Evolutionary conservation across 2,797 vertebrate genomes (phyloP).

Genomic region (Gymnocypris eckloni): DNA sequence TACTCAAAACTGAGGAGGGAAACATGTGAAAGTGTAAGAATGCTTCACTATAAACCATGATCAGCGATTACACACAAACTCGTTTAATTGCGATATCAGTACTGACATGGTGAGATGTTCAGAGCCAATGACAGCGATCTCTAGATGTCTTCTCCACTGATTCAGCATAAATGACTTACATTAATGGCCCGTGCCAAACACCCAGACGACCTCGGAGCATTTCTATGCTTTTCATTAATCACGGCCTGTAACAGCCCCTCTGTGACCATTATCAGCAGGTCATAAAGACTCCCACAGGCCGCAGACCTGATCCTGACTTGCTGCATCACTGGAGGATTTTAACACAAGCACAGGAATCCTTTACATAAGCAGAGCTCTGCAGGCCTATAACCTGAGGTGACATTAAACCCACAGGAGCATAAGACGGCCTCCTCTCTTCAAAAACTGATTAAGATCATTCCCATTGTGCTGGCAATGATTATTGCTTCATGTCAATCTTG

Average conservation of each 20-base stretch:
- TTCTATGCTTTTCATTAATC: conserved; percentile 18
- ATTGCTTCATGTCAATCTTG: background rate
- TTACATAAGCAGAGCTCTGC: conserved; percentile 8
- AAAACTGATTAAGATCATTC: background rate
- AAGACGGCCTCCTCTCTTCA: background rate
- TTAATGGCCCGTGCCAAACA: background rate
- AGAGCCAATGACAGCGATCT: background rate
- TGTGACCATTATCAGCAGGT: conserved; percentile 1
- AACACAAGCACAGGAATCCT: conserved; percentile 23
- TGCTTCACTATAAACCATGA: background rate
- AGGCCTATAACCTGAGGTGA: conserved; percentile 4
- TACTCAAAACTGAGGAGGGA: background rate
- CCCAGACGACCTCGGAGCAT: background rate
- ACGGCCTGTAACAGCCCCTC: conserved; percentile 8
- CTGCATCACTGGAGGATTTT: conserved; percentile 9
- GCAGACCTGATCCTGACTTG: conserved; percentile 9
- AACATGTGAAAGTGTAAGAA: background rate
- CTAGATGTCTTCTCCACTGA: background rate
- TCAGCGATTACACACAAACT: no score
- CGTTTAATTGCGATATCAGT: background rate
- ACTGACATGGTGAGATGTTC: background rate
- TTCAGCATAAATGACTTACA: background rate
- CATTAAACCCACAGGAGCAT: background rate
- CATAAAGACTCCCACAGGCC: conserved; percentile 20
- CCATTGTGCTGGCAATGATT: background rate